Evolutionary conservation across 2,113 vertebrate genomes (phyloP), one percentile per base, ranked within the genome.

Genomic region (Natator depressus): DNA sequence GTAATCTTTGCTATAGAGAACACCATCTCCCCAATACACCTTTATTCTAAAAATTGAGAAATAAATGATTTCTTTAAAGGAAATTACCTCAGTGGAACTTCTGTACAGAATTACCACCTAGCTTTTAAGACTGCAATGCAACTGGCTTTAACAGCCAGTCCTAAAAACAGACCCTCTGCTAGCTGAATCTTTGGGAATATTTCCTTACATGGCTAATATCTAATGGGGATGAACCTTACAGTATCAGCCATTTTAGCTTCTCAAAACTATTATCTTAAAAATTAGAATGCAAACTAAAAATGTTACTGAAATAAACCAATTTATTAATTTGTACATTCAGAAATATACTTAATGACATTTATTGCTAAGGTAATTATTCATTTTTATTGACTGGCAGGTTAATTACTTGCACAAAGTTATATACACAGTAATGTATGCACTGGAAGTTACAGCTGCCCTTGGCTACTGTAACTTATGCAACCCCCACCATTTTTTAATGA

Each of bases 321-420:
- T 87, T 79, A 47, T 88, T 90, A 79, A 38, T 0, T 14, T 69
- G 91, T 89, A 57, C 13, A 62, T 78, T 84, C 13, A n/a, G 31
- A 80, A 54, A 8, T 72, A 47, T 54, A 35, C 5, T 78, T 49
- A 42, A 65, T 93, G n/a, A 57, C 89, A 2, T 86, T 84, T 88
- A 53, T 78, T 93, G 55, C 46, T 55, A 72, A 47, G 35, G 31
- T 82, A 85, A 80, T 51, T 49, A 19, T 78, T 96, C 0, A 25
- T 89, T 94, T 95, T 62, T 65, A 91, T 88, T 89, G 46, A 92
- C 91, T 75, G 55, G 46, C 65, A 93, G n/a, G 10, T 13, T 75
- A 87, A 83, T 92, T 91, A 85, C 80, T 93, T n/a, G 82, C 86
- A 51, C 22, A 2, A 91, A 89, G 57, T 89, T 24, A 1, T 75